Conservation (phyloP, 2,113 vertebrate genomes). For the Xyrauchen texanus region DNA sequence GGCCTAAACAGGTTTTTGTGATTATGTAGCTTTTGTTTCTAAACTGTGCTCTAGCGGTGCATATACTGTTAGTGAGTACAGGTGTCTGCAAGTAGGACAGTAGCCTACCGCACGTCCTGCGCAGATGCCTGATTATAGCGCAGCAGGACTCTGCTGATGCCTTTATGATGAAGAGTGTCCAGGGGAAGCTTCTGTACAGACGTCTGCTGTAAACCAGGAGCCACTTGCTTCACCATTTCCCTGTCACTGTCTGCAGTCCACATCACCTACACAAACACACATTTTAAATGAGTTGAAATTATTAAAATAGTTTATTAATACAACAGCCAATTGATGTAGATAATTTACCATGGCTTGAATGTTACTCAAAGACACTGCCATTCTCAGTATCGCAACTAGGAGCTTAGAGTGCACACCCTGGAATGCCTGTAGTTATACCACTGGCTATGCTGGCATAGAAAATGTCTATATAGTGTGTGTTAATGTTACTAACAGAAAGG, state of each 20-base stretch:
- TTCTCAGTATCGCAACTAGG: no score
- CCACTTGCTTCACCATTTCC: conserved; percentile 75
- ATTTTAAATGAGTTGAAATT: not conserved
- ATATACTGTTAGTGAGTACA: not conserved
- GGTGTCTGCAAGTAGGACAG: conserved; percentile 1
- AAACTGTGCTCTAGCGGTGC: not conserved
- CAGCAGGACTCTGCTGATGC: conserved; percentile 83
- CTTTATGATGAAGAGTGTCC: conserved; percentile 68
- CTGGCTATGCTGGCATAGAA: no score
- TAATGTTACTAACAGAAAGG: no score
- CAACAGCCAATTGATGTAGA: not conserved
- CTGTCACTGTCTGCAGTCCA: conserved; percentile 83
- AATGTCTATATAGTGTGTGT: no score
- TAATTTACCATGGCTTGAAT: no score
- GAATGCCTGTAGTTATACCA: no score
- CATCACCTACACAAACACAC: conserved; percentile 78
- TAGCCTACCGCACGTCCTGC: conserved; percentile 81
- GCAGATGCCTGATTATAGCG: conserved; percentile 85
- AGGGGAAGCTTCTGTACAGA: conserved; percentile 75
- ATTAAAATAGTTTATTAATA: not conserved
- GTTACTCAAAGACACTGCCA: no score
- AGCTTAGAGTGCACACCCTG: no score
- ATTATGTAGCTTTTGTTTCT: not conserved
- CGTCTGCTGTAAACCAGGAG: conserved; percentile 86
- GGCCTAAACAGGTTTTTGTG: not conserved